Conservation (phyloP, 2,113 vertebrate genomes). For the Oxygymnocypris stewartii region DNA sequence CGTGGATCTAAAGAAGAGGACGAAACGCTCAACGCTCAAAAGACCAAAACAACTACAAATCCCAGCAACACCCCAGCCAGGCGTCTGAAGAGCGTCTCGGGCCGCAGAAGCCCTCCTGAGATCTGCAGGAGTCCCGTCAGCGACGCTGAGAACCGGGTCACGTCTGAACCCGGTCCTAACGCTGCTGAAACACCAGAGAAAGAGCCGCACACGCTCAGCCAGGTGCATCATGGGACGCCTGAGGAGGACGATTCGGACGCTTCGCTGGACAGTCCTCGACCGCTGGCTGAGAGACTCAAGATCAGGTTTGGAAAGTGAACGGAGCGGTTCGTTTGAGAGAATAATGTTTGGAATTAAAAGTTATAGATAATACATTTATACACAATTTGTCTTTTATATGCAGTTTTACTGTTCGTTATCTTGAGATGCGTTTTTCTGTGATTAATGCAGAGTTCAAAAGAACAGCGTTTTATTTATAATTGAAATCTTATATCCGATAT, state of each 20-base stretch:
- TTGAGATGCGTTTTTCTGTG: too few relatives aligned
- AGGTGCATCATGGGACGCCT: neutral
- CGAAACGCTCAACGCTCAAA: neutral
- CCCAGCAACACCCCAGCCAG: neutral
- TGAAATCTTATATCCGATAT: too few relatives aligned
- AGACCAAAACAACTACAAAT: neutral
- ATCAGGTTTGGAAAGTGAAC: conserved; percentile 75
- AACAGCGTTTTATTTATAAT: too few relatives aligned
- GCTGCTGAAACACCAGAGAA: conserved; percentile 1
- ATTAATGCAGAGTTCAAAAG: too few relatives aligned
- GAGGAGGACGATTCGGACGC: conserved; percentile 53
- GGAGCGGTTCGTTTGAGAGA: neutral
- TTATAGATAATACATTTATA: neutral
- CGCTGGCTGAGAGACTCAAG: conserved; percentile 87
- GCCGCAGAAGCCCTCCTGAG: neutral
- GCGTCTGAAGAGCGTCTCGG: neutral
- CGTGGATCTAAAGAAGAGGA: neutral
- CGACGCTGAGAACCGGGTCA: conserved; percentile 62
- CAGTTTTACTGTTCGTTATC: too few relatives aligned
- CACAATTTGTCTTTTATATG: too few relatives aligned
- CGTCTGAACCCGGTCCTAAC: neutral
- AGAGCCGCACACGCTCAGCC: neutral
- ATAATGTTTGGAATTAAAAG: neutral
- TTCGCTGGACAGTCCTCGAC: conserved; percentile 82
- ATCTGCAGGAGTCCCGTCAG: conserved; percentile 67